Base-by-base conservation (phyloP, 2,888 invertebrate genomes). In the Cotesia congregata region DNA sequence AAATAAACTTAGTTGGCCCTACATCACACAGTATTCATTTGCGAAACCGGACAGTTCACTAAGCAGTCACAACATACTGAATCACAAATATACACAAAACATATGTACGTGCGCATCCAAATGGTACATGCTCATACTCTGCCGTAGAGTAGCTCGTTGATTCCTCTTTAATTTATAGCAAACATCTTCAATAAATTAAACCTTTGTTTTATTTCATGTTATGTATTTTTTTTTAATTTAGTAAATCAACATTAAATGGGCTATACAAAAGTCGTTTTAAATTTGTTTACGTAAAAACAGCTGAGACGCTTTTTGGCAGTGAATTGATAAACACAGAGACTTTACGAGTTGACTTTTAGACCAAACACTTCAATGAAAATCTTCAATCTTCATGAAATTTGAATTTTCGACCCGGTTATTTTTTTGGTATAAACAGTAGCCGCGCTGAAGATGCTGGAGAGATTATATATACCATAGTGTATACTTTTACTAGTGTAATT, bases 1-100 rank as follows among this genome's bases (percentile, higher is more conserved):
- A 79, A 79, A 79, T 79, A 76, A 79, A 77, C 72, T 67, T 12
- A 67, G 20, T 41, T 65, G 59, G 70, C 67, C 74, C 70, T 70
- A 73, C 41, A 60, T n/a, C 74, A 41, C 74, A 41, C 39, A 41
- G 50, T 61, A 74, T 59, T 50, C 67, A 77, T 74, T 77, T 71
- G 39, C 20, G 62, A 67, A 61, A 74, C 60, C 62, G 67, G 62
- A 61, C 74, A 74, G 62, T 41, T 68, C n/a, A 59, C 50, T 62
- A 68, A 68, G 68, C 50, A 76, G 40, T 74, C 38, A 20, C 38
- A 30, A 50, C 50, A 50, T 30, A 30, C 30, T 30, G 12, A 4
- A 12, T 12, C 12, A 12, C 50, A 50, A 50, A 50, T 50, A 50
- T 50, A 50, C 6, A 9, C 20, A 41, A 5, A 20, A 40, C 72